phyloP scores from a whole-genome alignment of 1,140 invertebrate genomes.

The Pseudomyrmex dendroicus region DNA sequence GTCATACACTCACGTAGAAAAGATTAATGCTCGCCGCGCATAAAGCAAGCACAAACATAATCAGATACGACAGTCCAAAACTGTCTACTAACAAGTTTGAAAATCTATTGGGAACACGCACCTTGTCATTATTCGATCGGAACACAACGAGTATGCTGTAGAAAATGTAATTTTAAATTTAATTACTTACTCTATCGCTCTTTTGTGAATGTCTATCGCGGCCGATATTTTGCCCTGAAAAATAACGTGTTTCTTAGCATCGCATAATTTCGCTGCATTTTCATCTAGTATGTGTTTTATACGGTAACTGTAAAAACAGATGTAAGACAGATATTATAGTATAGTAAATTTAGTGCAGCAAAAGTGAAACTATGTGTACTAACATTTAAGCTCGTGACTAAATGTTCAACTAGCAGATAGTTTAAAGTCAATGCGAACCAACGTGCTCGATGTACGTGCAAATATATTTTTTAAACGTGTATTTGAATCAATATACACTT shows the following conservation, averaged over 20 bases:
- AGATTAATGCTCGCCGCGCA: not conserved
- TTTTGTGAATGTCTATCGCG: slow-evolving; percentile 8
- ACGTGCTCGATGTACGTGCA: no score
- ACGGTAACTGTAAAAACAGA: slow-evolving; percentile 15
- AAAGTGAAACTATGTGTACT: not conserved
- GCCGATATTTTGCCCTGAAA: not conserved
- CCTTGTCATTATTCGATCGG: not conserved
- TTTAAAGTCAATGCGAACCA: no score
- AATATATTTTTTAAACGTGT: no score
- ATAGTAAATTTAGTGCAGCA: not conserved
- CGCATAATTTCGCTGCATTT: not conserved
- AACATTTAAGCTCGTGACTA: no score
- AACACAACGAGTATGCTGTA: not conserved
- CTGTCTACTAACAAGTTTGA: not conserved
- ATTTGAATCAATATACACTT: no score
- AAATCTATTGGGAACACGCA: not conserved
- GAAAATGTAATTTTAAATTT: not conserved
- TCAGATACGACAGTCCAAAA: not conserved
- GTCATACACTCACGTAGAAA: not conserved
- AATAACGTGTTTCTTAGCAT: not conserved
- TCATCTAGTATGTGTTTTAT: not conserved
- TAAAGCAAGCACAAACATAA: not conserved
- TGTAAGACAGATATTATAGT: not conserved
- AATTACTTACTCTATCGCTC: slow-evolving; percentile 23
- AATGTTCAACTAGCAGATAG: no score